Conservation (phyloP, 2,797 vertebrate species). For the Sebastes vulpes region DNA sequence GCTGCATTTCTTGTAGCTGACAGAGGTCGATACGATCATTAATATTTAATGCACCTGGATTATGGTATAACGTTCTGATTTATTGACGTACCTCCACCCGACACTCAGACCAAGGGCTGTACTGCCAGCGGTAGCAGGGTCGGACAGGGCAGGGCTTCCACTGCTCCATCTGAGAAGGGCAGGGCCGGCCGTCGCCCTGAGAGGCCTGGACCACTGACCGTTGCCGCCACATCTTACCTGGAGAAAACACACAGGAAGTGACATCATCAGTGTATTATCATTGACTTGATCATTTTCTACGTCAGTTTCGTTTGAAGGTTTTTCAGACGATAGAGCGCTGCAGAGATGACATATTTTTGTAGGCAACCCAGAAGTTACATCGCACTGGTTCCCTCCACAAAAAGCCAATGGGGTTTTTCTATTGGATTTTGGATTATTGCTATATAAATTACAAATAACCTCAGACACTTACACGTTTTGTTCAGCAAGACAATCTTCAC, state of each 20-base stretch:
- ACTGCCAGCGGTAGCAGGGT: slow-evolving; percentile 96
- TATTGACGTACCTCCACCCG: slow-evolving; percentile 90
- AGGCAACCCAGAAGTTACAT: neutral
- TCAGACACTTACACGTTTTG: neutral
- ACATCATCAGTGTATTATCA: neutral
- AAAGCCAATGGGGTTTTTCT: accelerated
- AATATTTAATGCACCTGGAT: slow-evolving; percentile 17
- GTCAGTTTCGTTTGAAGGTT: neutral
- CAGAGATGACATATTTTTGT: neutral
- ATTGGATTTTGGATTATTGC: neutral
- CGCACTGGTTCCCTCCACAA: neutral
- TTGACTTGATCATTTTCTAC: neutral
- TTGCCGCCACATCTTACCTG: slow-evolving; percentile 94
- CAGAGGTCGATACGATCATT: slow-evolving; percentile 25
- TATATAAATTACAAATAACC: too few relatives aligned
- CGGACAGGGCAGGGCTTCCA: slow-evolving; percentile 96
- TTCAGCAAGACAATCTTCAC: neutral
- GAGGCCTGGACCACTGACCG: slow-evolving; percentile 92
- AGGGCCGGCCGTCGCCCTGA: slow-evolving; percentile 96
- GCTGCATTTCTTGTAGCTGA: slow-evolving; percentile 29
- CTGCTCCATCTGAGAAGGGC: slow-evolving; percentile 92
- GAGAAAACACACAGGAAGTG: slow-evolving; percentile 30
- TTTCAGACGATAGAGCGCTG: neutral
- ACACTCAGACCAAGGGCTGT: slow-evolving; percentile 93
- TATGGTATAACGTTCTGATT: neutral